Conservation (phyloP, 2,888 invertebrate genomes). For the Sinodicranocentrus sp. region DNA sequence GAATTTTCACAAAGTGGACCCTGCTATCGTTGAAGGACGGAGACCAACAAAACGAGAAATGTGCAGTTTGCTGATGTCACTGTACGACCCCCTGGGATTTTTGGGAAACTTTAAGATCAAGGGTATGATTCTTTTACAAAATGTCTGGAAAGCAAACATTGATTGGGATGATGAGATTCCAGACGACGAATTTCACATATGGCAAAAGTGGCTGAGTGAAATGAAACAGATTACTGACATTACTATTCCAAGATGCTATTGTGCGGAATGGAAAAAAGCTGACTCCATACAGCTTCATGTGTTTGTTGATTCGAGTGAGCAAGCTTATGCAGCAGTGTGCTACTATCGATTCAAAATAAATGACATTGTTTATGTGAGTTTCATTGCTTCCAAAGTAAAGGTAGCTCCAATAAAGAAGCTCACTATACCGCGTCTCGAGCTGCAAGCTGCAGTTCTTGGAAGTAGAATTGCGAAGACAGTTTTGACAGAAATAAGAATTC, state of each 20-base stretch:
- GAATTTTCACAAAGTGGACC: constrained; percentile 33
- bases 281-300: not conserved
- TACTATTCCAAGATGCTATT: constrained; percentile 30
- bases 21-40: constrained; percentile 11
- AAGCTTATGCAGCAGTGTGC: constrained; percentile 16
- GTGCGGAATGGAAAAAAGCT: not conserved
- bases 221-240: not conserved
- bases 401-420: constrained; percentile 25
- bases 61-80: constrained; percentile 30
- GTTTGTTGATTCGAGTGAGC: constrained; percentile 24
- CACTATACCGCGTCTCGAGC: constrained; percentile 33
- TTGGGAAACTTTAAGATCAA: constrained; percentile 11
- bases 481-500: not conserved
- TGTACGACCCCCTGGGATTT: constrained; percentile 46
- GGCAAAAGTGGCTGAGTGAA: not conserved
- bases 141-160: constrained; percentile 12
- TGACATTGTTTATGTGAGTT: not conserved
- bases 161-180: constrained; percentile 11
- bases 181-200: not conserved
- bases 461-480: not conserved
- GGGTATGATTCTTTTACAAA: constrained; percentile 31
- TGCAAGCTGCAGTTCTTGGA: constrained; percentile 26
- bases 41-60: constrained; percentile 43
- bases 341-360: not conserved
- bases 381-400: not conserved